phyloP scores from a whole-genome alignment of 2,113 vertebrate genomes.

The Callocephalon fimbriatum region DNA sequence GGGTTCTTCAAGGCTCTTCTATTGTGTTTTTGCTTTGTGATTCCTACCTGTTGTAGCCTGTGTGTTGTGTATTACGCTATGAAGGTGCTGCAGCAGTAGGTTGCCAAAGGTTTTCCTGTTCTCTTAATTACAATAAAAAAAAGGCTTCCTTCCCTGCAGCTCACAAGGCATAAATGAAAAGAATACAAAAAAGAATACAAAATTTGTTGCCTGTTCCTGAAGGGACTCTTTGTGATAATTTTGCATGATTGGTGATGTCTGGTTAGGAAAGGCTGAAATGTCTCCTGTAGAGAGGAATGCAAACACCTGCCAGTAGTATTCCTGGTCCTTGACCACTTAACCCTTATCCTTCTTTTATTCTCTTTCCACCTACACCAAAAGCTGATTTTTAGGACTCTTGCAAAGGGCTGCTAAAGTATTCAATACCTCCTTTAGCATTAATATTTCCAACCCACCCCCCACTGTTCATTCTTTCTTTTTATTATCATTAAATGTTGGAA shows the following conservation, averaged over 20 bases:
- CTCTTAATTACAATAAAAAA: neutral
- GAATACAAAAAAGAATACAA: accelerated
- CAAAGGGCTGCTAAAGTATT: constrained; percentile 57
- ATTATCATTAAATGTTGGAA: constrained; percentile 38
- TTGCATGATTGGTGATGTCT: neutral
- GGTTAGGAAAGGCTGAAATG: neutral
- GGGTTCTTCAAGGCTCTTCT: neutral
- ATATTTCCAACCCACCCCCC: constrained; percentile 11
- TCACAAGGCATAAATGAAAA: neutral
- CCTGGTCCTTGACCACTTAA: neutral
- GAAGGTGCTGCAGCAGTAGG: neutral
- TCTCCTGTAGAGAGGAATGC: neutral
- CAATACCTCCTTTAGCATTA: constrained; percentile 24
- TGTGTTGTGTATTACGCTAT: neutral
- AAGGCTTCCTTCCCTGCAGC: neutral
- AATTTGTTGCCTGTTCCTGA: neutral
- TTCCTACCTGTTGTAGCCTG: neutral
- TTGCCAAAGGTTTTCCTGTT: neutral
- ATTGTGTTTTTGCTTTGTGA: neutral
- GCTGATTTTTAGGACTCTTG: neutral
- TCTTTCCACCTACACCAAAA: neutral
- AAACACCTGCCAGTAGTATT: neutral
- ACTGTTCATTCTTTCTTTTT: constrained; percentile 16
- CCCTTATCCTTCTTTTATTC: neutral
- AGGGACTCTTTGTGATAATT: neutral